Evolutionary conservation across 64 coral and sea anemone genomes (phyloP).

Genomic region (Catalaphyllia jardinei): DNA sequence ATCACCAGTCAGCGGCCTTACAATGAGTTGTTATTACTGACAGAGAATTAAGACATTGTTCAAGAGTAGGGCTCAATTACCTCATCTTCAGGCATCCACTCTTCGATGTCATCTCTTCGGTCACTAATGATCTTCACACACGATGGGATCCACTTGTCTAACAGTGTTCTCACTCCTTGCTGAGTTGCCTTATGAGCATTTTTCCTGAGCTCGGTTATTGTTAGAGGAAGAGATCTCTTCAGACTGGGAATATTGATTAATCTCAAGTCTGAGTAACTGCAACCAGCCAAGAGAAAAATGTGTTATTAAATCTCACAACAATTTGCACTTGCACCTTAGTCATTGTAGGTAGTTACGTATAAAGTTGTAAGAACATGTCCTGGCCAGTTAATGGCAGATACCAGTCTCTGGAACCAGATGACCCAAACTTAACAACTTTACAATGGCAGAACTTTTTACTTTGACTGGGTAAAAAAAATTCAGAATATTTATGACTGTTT

Average conservation of each 20-base stretch:
- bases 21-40: no score
- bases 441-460: no score
- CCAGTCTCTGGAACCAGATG: no score
- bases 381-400: no score
- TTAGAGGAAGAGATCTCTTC: conserved; percentile 66
- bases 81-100: conserved; percentile 80
- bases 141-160: conserved; percentile 74
- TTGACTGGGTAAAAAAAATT: no score
- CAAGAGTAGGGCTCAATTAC: neutral
- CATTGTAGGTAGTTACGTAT: no score
- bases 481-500: no score
- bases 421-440: no score
- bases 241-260: conserved; percentile 74
- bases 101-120: conserved; percentile 76
- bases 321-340: no score
- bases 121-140: conserved; percentile 91
- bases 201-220: conserved; percentile 61
- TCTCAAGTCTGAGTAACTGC: conserved; percentile 81
- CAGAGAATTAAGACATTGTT: no score
- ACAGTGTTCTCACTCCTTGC: conserved; percentile 51
- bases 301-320: neutral
- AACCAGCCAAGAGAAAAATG: neutral
- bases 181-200: conserved; percentile 62
- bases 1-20: no score
- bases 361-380: no score